A percentile compares a stretch with the other conserved stretches of the same genome.
Evolutionary conservation across 2,113 vertebrate genomes (phyloP).

Genomic region (Lepisosteus osseus): DNA sequence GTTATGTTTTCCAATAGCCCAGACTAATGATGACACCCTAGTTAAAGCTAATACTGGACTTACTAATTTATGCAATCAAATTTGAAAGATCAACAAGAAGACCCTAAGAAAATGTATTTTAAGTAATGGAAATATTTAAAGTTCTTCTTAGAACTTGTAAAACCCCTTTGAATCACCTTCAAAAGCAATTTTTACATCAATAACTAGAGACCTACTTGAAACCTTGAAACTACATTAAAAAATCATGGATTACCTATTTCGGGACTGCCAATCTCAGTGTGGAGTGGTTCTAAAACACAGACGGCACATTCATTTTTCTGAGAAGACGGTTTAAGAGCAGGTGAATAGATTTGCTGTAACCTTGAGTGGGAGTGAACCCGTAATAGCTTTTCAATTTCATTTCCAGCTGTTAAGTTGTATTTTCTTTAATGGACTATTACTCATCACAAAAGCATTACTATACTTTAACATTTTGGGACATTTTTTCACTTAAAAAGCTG

Average conservation of each 20-base stretch:
- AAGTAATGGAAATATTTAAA: neutral
- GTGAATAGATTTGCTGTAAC: neutral
- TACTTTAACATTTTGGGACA: no score
- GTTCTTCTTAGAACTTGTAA: neutral
- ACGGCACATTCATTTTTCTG: constrained; percentile 1
- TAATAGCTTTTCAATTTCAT: neutral
- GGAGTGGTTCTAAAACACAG: constrained; percentile 3
- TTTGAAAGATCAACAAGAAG: neutral
- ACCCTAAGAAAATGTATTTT: neutral
- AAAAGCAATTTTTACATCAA: neutral
- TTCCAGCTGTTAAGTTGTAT: neutral
- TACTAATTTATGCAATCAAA: neutral
- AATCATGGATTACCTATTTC: neutral
- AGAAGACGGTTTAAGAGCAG: neutral
- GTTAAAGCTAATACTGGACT: neutral
- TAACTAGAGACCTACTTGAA: neutral
- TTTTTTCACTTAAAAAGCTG: no score
- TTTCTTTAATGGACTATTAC: no score
- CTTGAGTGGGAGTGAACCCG: neutral
- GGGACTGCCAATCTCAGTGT: neutral
- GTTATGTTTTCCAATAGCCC: neutral
- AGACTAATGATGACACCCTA: neutral
- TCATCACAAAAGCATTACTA: no score
- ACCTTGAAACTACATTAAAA: constrained; percentile 1
- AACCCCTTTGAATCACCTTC: neutral